Percentiles rank a stretch among this genome's conserved stretches.
Conservation (phyloP, 2,113 vertebrate genomes). For the Chionis minor region DNA sequence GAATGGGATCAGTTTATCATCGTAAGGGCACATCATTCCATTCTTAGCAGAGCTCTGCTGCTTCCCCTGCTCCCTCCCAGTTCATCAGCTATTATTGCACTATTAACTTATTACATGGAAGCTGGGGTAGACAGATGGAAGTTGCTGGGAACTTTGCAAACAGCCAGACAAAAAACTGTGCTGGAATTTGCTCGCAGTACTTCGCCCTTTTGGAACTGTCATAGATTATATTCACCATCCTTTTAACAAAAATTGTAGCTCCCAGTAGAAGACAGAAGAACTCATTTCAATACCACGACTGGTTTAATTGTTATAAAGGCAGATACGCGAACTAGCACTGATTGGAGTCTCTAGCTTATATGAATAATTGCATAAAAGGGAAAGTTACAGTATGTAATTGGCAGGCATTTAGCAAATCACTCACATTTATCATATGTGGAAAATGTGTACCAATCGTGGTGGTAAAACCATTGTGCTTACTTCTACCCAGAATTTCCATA, state of each 20-base stretch:
- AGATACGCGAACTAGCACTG: not conserved
- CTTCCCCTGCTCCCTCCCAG: not conserved
- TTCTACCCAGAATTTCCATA: slow-evolving; percentile 53
- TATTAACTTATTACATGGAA: slow-evolving; percentile 58
- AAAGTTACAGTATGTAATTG: slow-evolving; percentile 47
- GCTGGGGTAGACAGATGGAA: slow-evolving; percentile 27
- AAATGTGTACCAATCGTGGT: not conserved
- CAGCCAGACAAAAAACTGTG: slow-evolving; percentile 14
- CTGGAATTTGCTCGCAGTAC: slow-evolving; percentile 34
- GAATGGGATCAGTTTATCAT: slow-evolving; percentile 72
- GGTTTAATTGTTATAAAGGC: slow-evolving; percentile 55
- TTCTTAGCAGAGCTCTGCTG: slow-evolving; percentile 30
- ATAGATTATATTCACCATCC: not conserved
- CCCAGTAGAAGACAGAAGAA: slow-evolving; percentile 58
- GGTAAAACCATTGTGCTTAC: slow-evolving; percentile 27
- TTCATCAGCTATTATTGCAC: slow-evolving; percentile 55
- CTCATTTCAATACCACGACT: slow-evolving; percentile 49
- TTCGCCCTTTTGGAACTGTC: slow-evolving; percentile 31
- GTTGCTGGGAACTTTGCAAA: slow-evolving; percentile 57
- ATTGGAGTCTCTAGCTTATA: slow-evolving; percentile 32
- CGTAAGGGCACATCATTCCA: slow-evolving; percentile 59
- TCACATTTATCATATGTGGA: slow-evolving; percentile 37
- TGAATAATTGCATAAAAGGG: slow-evolving; percentile 1
- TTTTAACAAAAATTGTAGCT: slow-evolving; percentile 62
- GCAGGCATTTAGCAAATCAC: slow-evolving; percentile 48